Conservation (phyloP, 2,797 vertebrate species). For the Passerculus sandwichensis region DNA sequence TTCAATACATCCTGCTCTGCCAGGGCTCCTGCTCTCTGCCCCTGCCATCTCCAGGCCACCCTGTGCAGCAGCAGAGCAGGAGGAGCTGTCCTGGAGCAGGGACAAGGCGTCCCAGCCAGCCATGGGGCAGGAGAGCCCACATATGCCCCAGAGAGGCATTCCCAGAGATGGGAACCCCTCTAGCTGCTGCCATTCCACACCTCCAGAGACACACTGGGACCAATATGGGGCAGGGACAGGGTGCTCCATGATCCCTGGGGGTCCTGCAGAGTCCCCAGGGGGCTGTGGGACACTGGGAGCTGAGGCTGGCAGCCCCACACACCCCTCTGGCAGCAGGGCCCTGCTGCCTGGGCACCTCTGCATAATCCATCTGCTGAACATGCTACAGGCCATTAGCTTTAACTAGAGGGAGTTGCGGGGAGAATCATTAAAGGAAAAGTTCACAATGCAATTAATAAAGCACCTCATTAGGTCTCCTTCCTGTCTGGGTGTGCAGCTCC, state of each 20-base stretch:
- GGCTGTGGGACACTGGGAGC: background rate
- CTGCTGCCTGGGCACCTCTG: background rate
- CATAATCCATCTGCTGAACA: constrained; percentile 61
- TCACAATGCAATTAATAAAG: constrained; percentile 61
- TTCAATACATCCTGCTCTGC: too few relatives aligned
- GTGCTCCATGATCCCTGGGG: fast-evolving
- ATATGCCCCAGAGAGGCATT: fast-evolving
- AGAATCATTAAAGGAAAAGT: constrained; percentile 58
- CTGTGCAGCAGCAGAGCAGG: background rate
- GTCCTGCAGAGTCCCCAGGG: background rate
- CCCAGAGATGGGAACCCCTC: fast-evolving
- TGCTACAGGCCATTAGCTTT: constrained; percentile 67
- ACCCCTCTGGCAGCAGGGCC: background rate
- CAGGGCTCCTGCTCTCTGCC: too few relatives aligned
- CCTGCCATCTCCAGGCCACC: background rate
- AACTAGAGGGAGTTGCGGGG: constrained; percentile 52
- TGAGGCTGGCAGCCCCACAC: background rate
- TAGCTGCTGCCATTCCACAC: background rate
- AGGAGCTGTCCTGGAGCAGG: background rate
- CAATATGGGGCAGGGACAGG: fast-evolving
- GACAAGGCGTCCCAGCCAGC: background rate
- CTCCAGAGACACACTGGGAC: background rate
- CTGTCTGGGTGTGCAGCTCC: background rate
- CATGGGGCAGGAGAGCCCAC: background rate
- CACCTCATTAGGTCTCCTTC: constrained; percentile 52